Conservation (phyloP, 2,888 invertebrate species). For the Heterodera filipjevi region DNA sequence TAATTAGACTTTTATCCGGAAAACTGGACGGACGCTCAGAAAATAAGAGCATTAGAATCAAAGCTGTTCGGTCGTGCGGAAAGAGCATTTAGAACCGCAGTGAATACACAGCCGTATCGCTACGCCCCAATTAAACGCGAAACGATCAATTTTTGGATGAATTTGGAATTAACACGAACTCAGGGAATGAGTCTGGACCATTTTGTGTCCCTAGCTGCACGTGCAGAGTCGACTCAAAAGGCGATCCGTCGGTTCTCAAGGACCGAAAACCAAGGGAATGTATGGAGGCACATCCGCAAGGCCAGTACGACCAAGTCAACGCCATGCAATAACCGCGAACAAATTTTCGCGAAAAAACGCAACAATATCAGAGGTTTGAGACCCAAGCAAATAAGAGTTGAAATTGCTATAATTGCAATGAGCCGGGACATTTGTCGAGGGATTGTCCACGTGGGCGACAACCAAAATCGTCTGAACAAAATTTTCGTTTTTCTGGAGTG, state of each 20-base stretch:
- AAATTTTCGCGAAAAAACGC: not conserved
- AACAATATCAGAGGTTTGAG: not conserved
- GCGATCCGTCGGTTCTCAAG: not conserved
- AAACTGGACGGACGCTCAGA: not conserved
- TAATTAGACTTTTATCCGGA: not conserved
- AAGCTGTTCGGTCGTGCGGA: not conserved
- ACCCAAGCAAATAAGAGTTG: not conserved
- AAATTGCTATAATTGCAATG: not conserved
- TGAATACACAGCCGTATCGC: not conserved
- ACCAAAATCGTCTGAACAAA: no score
- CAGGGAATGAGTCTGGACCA: slow-evolving; percentile 11
- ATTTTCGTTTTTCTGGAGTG: no score
- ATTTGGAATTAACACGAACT: not conserved
- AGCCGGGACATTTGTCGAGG: not conserved
- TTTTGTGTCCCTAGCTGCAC: not conserved
- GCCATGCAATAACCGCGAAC: not conserved
- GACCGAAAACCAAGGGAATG: not conserved
- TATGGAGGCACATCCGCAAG: no score
- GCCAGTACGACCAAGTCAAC: not conserved
- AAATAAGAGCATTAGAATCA: not conserved
- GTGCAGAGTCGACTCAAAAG: slow-evolving; percentile 13
- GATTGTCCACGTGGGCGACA: not conserved
- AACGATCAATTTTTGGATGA: not conserved
- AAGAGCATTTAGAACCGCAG: not conserved
- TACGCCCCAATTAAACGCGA: not conserved